Evolutionary conservation across 2,797 vertebrate genomes (phyloP).

Genomic region (Pagetopsis macropterus): DNA sequence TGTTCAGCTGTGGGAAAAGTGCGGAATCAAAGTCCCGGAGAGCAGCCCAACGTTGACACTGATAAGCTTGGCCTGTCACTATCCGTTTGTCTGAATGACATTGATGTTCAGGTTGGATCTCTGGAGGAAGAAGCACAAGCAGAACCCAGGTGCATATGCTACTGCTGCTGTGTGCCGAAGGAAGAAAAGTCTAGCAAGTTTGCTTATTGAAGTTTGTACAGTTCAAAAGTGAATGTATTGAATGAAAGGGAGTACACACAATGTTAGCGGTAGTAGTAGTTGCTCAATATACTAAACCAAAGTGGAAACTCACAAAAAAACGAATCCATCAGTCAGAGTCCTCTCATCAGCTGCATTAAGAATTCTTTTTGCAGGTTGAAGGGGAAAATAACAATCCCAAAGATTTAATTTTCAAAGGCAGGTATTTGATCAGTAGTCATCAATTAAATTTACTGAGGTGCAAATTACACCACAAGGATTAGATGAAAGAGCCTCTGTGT

Average conservation of each 20-base stretch:
- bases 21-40: slow-evolving; percentile 77
- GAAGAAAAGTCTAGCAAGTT: slow-evolving; percentile 48
- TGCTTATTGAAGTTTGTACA: slow-evolving; percentile 54
- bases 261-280: slow-evolving; percentile 37
- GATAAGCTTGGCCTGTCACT: slow-evolving; percentile 77
- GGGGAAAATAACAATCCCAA: slow-evolving; percentile 78
- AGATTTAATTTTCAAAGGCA: slow-evolving; percentile 83
- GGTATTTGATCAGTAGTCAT: slow-evolving; percentile 87
- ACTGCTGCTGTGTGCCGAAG: slow-evolving; percentile 20
- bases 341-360: slow-evolving; percentile 82
- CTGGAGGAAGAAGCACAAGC: slow-evolving; percentile 60
- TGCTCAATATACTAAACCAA: slow-evolving; percentile 40
- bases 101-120: slow-evolving; percentile 73
- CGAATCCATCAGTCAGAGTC: slow-evolving; percentile 63
- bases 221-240: slow-evolving; percentile 32
- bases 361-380: slow-evolving; percentile 85
- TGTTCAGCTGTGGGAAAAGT: slow-evolving; percentile 83
- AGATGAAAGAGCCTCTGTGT: slow-evolving; percentile 87
- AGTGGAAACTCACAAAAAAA: slow-evolving; percentile 64
- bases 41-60: slow-evolving; percentile 73
- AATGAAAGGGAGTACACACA: slow-evolving; percentile 34
- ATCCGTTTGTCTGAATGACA: slow-evolving; percentile 80
- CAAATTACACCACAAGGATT: slow-evolving; percentile 82
- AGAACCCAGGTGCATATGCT: slow-evolving; percentile 60
- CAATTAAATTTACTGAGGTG: slow-evolving; percentile 85